phyloP scores from a whole-genome alignment of 2,797 vertebrate genomes.

The Spinibarbus caldwelli region DNA sequence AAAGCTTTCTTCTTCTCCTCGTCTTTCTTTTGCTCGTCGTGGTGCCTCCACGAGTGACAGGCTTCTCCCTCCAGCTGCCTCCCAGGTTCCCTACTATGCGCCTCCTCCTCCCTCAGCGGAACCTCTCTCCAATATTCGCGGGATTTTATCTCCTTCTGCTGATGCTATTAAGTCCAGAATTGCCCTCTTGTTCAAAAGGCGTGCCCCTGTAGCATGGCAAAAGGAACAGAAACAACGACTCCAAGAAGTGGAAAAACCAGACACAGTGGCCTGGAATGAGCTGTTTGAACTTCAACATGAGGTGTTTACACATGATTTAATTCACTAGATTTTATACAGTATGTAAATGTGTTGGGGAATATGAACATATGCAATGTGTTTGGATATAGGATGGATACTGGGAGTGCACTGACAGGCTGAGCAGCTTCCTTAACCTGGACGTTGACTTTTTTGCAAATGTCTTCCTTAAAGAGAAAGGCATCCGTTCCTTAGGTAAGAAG shows the following conservation, averaged over 20 bases:
- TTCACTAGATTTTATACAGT: neutral
- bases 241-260: neutral
- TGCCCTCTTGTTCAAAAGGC: too few relatives aligned
- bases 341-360: neutral
- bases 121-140: neutral
- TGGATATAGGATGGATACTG: slow-evolving; percentile 85
- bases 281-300: slow-evolving; percentile 79
- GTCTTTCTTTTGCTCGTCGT: neutral
- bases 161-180: too few relatives aligned
- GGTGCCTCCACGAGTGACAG: neutral
- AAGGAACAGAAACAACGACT: too few relatives aligned
- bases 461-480: slow-evolving; percentile 83
- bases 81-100: neutral
- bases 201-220: neutral
- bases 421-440: slow-evolving; percentile 74
- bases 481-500: slow-evolving; percentile 82
- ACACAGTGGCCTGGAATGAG: slow-evolving; percentile 61
- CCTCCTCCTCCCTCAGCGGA: neutral
- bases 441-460: slow-evolving; percentile 73
- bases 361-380: neutral
- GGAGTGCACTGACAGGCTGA: slow-evolving; percentile 79
- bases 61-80: neutral
- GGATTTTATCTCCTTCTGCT: too few relatives aligned
- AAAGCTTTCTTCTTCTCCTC: neutral
- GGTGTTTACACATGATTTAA: slow-evolving; percentile 62